phyloP scores from a whole-genome alignment of 2,113 vertebrate genomes.

The Bufo bufo region DNA sequence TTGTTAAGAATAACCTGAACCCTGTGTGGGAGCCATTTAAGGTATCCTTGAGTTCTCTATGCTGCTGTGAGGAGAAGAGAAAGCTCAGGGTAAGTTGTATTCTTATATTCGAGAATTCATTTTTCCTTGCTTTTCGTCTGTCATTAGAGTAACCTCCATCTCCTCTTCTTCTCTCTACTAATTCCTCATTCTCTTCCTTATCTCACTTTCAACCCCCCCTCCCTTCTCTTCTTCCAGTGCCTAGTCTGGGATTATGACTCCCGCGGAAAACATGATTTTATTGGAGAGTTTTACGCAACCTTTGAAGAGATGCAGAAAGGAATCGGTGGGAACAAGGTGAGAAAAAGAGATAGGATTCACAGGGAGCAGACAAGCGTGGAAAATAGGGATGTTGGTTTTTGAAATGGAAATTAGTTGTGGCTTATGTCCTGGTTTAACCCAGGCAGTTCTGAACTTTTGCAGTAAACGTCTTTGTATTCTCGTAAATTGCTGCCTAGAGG shows the following conservation, averaged over 20 bases:
- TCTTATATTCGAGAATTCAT: not conserved
- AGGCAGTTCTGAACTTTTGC: not conserved
- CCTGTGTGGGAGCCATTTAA: constrained; percentile 95
- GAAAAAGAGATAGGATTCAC: constrained; percentile 8
- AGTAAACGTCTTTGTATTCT: not conserved
- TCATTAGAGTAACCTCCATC: not conserved
- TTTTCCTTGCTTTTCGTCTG: not conserved
- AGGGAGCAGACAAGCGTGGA: not conserved
- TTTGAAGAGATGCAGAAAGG: constrained; percentile 92
- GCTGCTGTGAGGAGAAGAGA: constrained; percentile 89
- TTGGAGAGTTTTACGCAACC: constrained; percentile 91
- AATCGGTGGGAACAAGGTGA: constrained; percentile 85
- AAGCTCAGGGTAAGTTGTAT: constrained; percentile 83
- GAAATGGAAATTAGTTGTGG: accelerated
- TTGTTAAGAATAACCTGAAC: constrained; percentile 95
- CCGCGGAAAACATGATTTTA: constrained; percentile 93
- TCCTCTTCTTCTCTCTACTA: not conserved
- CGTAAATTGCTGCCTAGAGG: not conserved
- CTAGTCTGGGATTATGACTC: constrained; percentile 95
- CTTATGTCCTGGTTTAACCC: constrained; percentile 9
- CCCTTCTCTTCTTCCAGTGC: constrained; percentile 69
- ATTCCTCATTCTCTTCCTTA: not conserved
- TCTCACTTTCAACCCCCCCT: not conserved
- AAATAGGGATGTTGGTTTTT: constrained; percentile 16
- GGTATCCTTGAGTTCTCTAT: constrained; percentile 90